Evolutionary conservation across 2,113 vertebrate species (phyloP), one percentile per base, ranked within the genome.

Genomic region (Cinclus cinclus): DNA sequence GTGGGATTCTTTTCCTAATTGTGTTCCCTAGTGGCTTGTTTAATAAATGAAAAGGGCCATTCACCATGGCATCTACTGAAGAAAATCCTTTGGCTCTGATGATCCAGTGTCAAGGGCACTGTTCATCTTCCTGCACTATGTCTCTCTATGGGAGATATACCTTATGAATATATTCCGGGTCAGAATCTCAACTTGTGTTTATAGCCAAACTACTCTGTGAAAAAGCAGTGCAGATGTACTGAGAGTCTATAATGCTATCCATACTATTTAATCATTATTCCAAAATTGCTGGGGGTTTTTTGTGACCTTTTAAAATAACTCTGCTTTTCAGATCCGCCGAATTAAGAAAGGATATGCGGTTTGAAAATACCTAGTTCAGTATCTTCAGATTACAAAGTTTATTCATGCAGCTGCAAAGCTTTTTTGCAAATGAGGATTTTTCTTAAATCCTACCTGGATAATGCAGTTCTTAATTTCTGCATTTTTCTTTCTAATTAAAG

Each of bases 391-490:
- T 80, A 50, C 35, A 35, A 8, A 39, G 21, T 58, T 85, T 73
- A 59, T 85, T 85, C n/a, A 33, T 76, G 15, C 37, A 92, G 47
- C 35, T 90, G 76, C 64, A 83, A 90, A 93, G 69, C 15, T 42
- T 90, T 92, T 87, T 71, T 79, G 16, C 35, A 94, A 85, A 75
- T 81, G 41, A 87, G n/a, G 31, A 60, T 56, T 73, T 94, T 89
- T 91, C 41, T 74, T 46, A 65, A 94, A 85, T 83, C 62, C 27
- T 91, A 47, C 31, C 23, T 87, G 41, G 30, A 58, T 76, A 83
- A 92, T 83, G 46, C 35, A 37, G 17, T 71, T 91, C 95, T 80
- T 77, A 58, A 64, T 77, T 50, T 92, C 42, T 78, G 18, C 17
- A 47, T 79, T 94, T 94, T 92, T 88, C 20, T 79, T 83, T 46